Evolutionary conservation across 2,888 invertebrate genomes (phyloP), one percentile per base, ranked within the genome.

Genomic region (Abscondita cerata): DNA sequence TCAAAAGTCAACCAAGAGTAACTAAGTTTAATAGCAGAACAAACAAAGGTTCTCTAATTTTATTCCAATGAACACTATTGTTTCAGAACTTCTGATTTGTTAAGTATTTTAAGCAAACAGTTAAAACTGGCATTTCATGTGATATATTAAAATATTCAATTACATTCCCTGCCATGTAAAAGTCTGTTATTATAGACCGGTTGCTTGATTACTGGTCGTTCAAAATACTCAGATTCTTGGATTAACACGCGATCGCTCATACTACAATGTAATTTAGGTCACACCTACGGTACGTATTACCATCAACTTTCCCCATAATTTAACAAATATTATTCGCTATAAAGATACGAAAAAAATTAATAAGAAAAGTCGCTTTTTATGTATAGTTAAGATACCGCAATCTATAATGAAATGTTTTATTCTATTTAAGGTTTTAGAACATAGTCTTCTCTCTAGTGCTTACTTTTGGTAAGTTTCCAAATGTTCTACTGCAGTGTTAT

Each of bases 81-180:
- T 55, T 46, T 55, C 46, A 20, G 55, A 34, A 55, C 55, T 48
- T 36, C 48, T 40, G 55, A 2, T 12, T 19, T 12, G 6, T n/a
- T 9, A 4, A 20, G 11, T 51, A 34, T 52, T 50, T 59, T 52
- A 19, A 52, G 46, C 20, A 36, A 52, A 40, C 19, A 13, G 41
- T 12, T 19, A 16, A 31, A 19, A n/a, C 11, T 19, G 34, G 54
- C 11, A 31, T 20, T 56, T 54, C 40, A 57, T 55, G 48, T 66
- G 61, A 64, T 55, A 64, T 61, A 66, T 66, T 66, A 58, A 66
- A 66, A 66, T 66, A 66, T 66, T 66, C 66, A 66, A 66, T 66
- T 66, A 66, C 64, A 51, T 50, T 52, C 56, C 50, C 61, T 60
- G 57, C 61, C 59, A 61, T 59, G 64, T 64, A 64, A 62, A 61